phyloP scores from a whole-genome alignment of 2,797 vertebrate species.

The Coracias cyanogaster region DNA sequence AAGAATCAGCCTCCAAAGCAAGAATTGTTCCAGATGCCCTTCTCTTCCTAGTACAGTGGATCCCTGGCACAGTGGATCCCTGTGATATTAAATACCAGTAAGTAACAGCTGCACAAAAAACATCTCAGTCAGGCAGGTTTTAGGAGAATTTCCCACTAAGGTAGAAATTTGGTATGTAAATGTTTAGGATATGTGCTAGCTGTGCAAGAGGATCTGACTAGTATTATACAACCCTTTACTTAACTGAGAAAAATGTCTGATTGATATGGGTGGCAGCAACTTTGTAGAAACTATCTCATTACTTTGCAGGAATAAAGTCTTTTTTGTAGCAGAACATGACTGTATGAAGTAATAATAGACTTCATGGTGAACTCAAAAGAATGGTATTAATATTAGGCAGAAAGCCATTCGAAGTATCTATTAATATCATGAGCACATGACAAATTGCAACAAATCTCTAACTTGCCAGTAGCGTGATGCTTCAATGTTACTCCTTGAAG shows the following conservation, averaged over 20 bases:
- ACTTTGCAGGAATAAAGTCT: background rate
- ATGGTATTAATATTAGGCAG: background rate
- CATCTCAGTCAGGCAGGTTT: background rate
- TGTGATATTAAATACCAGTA: background rate
- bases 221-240: background rate
- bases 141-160: background rate
- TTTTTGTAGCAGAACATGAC: background rate
- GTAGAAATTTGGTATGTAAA: background rate
- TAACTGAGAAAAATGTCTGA: background rate
- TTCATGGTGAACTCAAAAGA: background rate
- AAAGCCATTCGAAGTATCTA: background rate
- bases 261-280: background rate
- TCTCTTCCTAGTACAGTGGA: background rate
- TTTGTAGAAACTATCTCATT: background rate
- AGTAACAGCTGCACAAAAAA: background rate
- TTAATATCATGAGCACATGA: background rate
- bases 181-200: background rate
- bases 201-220: background rate
- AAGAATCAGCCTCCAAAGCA: background rate
- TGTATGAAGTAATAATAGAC: background rate
- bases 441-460: background rate
- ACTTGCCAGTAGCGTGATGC: background rate
- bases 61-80: background rate
- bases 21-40: background rate
- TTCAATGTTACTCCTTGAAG: background rate